phyloP scores from a whole-genome alignment of 2,888 invertebrate species.

The Agrenia bidenticulata region DNA sequence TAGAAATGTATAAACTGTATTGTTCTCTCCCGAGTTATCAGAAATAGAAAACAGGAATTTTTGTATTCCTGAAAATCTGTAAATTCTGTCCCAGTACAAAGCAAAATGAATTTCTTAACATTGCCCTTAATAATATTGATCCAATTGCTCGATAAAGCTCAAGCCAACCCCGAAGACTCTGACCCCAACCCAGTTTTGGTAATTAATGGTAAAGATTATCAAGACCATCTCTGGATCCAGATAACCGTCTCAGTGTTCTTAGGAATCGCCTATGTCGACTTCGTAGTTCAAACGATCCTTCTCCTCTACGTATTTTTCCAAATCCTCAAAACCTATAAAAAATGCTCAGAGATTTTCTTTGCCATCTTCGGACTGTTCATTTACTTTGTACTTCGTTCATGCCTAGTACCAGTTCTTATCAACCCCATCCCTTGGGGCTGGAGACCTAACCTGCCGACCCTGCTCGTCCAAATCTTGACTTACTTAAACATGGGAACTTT shows the following conservation, averaged over 20 bases:
- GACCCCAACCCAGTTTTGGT: slow-evolving; percentile 12
- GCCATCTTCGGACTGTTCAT: slow-evolving; percentile 14
- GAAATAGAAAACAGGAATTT: too few relatives aligned
- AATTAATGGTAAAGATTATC: not conserved
- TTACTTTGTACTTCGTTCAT: not conserved
- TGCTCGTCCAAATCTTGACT: slow-evolving; percentile 5
- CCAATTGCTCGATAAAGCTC: too few relatives aligned
- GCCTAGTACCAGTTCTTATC: slow-evolving; percentile 14
- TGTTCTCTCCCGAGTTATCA: too few relatives aligned
- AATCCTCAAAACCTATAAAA: not conserved
- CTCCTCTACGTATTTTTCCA: slow-evolving; percentile 21
- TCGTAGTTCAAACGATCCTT: slow-evolving; percentile 19
- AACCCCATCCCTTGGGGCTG: slow-evolving; percentile 18
- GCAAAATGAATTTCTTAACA: not conserved
- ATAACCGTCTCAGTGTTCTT: slow-evolving; percentile 20
- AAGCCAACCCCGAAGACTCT: not conserved
- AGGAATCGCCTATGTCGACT: slow-evolving; percentile 15
- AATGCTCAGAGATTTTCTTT: slow-evolving; percentile 6
- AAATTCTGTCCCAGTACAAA: too few relatives aligned
- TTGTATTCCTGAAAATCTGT: too few relatives aligned
- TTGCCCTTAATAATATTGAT: not conserved
- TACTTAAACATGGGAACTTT: slow-evolving; percentile 21
- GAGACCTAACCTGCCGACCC: slow-evolving; percentile 8
- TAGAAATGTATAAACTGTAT: too few relatives aligned
- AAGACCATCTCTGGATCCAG: not conserved